phyloP scores from a whole-genome alignment of 2,888 invertebrate genomes.

The Tyria jacobaeae region DNA sequence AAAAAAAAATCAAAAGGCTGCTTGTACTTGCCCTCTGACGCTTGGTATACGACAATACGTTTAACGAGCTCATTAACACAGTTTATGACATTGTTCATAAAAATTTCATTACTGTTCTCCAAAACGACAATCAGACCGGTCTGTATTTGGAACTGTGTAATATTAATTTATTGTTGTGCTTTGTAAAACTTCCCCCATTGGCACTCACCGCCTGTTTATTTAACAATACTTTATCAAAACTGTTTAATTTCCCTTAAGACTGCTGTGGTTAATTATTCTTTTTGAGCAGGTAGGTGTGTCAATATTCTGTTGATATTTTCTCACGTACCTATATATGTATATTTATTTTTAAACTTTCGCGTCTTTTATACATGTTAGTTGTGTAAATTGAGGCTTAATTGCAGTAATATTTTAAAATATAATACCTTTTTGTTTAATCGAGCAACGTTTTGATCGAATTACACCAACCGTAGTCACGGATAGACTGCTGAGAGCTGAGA shows the following conservation, averaged over 20 bases:
- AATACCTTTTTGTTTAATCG: too few relatives aligned
- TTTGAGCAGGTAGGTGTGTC: neutral
- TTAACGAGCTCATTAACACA: conserved; percentile 65
- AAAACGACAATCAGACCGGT: conserved; percentile 59
- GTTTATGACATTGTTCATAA: conserved; percentile 63
- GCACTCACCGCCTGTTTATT: conserved; percentile 35
- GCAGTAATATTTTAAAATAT: too few relatives aligned
- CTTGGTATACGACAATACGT: conserved; percentile 57
- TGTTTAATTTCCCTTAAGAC: conserved; percentile 30
- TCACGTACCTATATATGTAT: too few relatives aligned
- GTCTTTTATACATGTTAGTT: too few relatives aligned
- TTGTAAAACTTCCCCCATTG: conserved; percentile 43
- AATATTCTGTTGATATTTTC: too few relatives aligned
- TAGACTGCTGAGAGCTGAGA: too few relatives aligned
- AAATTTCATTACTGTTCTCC: conserved; percentile 63
- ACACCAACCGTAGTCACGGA: too few relatives aligned
- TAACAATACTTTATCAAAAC: conserved; percentile 33
- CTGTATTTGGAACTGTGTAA: conserved; percentile 46
- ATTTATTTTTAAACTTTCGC: too few relatives aligned
- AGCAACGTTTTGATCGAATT: too few relatives aligned
- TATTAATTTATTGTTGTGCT: conserved; percentile 51
- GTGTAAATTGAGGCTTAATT: too few relatives aligned
- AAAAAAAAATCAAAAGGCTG: conserved; percentile 40
- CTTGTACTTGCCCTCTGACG: conserved; percentile 60
- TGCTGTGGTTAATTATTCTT: conserved; percentile 8